These are phyloP conservation scores for Seira sanloemensis DNA, from an alignment of 2,888 invertebrate genomes.

Conservation along the genomic window DNA sequence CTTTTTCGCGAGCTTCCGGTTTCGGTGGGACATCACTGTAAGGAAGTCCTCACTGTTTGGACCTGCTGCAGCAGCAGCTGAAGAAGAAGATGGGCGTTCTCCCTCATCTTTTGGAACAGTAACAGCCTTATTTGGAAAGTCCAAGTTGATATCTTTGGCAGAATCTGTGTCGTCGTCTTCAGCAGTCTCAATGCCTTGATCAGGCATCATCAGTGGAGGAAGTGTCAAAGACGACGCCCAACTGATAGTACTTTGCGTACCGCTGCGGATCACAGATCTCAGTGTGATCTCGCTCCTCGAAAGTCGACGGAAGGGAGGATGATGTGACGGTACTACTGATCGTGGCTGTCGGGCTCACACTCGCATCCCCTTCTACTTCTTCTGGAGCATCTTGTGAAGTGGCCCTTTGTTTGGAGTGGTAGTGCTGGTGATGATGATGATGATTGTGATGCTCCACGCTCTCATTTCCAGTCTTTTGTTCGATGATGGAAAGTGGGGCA, in stretches of 20 bases:
- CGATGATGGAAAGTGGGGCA: conserved; percentile 54
- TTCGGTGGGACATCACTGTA: conserved; percentile 42
- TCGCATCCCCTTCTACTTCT: conserved; percentile 22
- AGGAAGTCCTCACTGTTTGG: conserved; percentile 33
- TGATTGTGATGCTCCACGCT: neutral
- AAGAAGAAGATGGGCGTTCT: too few relatives aligned
- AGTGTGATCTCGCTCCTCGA: conserved; percentile 66
- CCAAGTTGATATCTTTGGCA: conserved; percentile 48
- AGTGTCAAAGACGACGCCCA: conserved; percentile 73
- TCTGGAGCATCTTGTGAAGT: neutral
- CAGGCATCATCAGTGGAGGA: conserved; percentile 50
- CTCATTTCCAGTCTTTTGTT: conserved; percentile 26
- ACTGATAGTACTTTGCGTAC: conserved; percentile 73
- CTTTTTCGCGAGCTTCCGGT: conserved; percentile 49
- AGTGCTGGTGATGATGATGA: conserved; percentile 38
- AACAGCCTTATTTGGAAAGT: too few relatives aligned
- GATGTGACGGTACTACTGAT: conserved; percentile 6
- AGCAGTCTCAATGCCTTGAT: conserved; percentile 58
- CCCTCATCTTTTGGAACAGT: too few relatives aligned
- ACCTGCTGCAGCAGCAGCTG: neutral
- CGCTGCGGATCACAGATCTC: conserved; percentile 72
- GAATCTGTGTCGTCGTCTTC: conserved; percentile 30
- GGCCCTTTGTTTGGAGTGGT: conserved; percentile 7
- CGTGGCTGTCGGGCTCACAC: neutral
- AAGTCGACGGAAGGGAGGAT: conserved; percentile 44